A percentile compares a stretch with the other conserved stretches of the same genome.
phyloP scores from a whole-genome alignment of 2,888 invertebrate genomes.

The Eupithecia pulchellata region DNA sequence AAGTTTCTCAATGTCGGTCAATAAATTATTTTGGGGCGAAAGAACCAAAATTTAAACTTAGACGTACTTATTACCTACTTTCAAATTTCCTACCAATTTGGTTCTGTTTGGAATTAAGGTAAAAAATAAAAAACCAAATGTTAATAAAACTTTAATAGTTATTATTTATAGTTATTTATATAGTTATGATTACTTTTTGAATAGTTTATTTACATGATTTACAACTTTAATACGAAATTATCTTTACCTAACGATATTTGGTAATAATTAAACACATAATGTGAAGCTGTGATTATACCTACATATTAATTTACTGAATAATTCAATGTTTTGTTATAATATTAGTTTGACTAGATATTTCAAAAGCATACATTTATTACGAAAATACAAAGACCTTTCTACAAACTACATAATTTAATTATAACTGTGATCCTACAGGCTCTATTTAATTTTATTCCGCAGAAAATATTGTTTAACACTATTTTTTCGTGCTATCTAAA shows the following conservation, averaged over 20 bases:
- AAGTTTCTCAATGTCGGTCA: not conserved
- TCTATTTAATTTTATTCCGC: not conserved
- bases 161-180: too few relatives aligned
- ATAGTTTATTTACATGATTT: constrained; percentile 62
- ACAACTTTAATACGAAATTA: constrained; percentile 41
- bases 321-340: not conserved
- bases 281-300: constrained; percentile 1
- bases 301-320: constrained; percentile 1
- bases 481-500: not conserved
- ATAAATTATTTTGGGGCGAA: not conserved
- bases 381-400: constrained; percentile 3
- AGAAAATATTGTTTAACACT: not conserved
- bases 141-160: constrained; percentile 43
- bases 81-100: not conserved
- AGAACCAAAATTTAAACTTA: not conserved
- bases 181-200: too few relatives aligned
- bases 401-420: not conserved
- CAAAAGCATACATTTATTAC: not conserved
- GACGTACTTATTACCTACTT: not conserved
- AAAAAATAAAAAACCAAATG: not conserved
- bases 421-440: too few relatives aligned
- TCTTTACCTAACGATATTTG: not conserved
- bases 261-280: not conserved
- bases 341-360: not conserved
- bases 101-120: not conserved